Evolutionary conservation across 35 echinoderm and acorn worm species (phyloP), one percentile per base, ranked within the genome.

Genomic region (Apostichopus californicus): DNA sequence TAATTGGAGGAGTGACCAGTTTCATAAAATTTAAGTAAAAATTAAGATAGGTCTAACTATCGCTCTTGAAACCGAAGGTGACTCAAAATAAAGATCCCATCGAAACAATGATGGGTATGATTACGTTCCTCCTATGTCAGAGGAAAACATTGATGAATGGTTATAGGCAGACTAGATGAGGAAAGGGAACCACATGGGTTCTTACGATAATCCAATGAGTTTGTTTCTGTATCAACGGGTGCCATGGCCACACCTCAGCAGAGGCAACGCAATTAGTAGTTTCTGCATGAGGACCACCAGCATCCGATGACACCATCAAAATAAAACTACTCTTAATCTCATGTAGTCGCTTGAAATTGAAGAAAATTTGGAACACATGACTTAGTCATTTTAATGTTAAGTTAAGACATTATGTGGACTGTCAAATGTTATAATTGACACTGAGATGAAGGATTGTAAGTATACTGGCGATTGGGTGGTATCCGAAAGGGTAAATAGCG

Each of bases 261-360:
- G 80, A 54, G 46, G 17, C 52, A 46, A 54, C 8, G 52, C 80
- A 83, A 83, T 83, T 83, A 83, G 80, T 83, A 83, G 55, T 13
- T 55, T 83, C 55, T 53, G 6, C 25, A 17, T 18, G 80, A 55
- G 17, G 80, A 83, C 80, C 80, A 83, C 80, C 80, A 15, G 24
- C 80, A 15, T 10, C 46, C 55, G 80, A 14, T 83, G 12, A 83
- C 34, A 54, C 80, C 80, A 81, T 8, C 10, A 83, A 83, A 83
- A 24, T 83, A 55, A n/a, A 83, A 18, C 80, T 55, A 18, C 18
- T 55, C 34, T 55, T 12, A 18, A 18, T 46, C 55, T 83, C 11
- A 18, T 54, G 24, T 83, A 34, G 24, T 54, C 24, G 52, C 24
- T 14, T 6, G 6, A 55, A 83, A 55, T 24, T 79, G 77, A 55